Evolutionary conservation across 2,888 invertebrate species (phyloP), one percentile per base, ranked within the genome.

Genomic region (Eulithis testata): DNA sequence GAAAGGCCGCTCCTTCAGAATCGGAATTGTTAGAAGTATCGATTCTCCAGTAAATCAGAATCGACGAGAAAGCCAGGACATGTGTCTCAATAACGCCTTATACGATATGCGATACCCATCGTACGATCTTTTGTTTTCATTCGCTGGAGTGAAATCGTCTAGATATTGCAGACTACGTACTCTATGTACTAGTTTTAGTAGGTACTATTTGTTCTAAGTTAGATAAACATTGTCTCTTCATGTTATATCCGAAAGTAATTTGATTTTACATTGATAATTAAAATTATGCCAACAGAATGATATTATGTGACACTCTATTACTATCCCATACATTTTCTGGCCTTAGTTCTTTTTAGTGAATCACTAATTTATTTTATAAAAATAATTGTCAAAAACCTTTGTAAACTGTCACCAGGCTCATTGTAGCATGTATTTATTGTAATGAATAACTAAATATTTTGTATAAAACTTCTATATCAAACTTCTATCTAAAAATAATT

Each of bases 1-100:
- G 14, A n/a, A 9, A 14, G 12, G 11, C 11, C 11, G 12, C 52
- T 36, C 37, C 8, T 11, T 56, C 57, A 56, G 40, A 56, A 56
- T 59, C 56, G 53, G 21, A 50, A 63, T 60, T 57, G 52, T 54
- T 54, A 57, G 57, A 63, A 67, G 57, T 60, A 50, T 37, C 49
- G 36, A 51, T 58, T 57, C 50, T 12, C 53, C 65, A 60, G 65
- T 74, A 74, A 69, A 74, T 74, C 72, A 74, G 74, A 73, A 74
- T 73, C 69, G 67, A 63, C 52, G 62, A 50, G 68, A 69, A 72
- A 73, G 69, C 68, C 63, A 53, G 68, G 69, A 69, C 72, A 74
- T 74, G 71, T 73, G 72, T 74, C 74, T 74, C 71, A 71, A 73
- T 73, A 73, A 69, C 70, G 72, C 60, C 63, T 67, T 65, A 55